Conservation (phyloP, 1,140 invertebrate genomes). For the Adoxophyes honmai region DNA sequence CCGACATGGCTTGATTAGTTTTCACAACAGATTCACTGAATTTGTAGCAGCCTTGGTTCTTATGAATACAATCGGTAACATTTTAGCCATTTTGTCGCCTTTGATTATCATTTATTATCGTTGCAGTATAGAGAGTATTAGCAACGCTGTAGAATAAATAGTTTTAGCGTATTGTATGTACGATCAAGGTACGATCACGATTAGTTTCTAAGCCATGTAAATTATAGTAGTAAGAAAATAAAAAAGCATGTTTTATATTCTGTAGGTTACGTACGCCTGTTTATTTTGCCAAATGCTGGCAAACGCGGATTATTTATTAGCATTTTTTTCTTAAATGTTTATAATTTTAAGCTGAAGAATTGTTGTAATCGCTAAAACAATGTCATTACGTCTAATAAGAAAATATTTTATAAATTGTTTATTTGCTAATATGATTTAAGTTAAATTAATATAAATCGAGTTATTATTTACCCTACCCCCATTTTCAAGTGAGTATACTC, state of each 20-base stretch:
- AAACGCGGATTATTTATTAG: conserved; percentile 74
- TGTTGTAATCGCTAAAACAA: conserved; percentile 61
- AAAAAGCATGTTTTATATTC: conserved; percentile 75
- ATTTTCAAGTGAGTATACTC: too few species aligned
- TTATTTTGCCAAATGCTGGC: conserved; percentile 56
- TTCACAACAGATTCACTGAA: background rate
- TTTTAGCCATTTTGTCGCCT: background rate
- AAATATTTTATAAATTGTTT: conserved; percentile 76
- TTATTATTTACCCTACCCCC: conserved; percentile 26
- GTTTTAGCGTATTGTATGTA: conserved; percentile 55
- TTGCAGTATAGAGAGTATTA: conserved; percentile 21
- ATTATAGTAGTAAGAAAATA: conserved; percentile 65
- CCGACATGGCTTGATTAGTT: background rate
- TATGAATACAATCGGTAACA: conserved; percentile 1
- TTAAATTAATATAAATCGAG: conserved; percentile 40
- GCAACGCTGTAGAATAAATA: conserved; percentile 55
- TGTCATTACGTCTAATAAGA: conserved; percentile 66
- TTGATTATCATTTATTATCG: background rate
- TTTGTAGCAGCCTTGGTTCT: background rate
- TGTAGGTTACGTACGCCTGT: conserved; percentile 67
- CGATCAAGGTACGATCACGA: conserved; percentile 62
- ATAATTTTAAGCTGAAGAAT: conserved; percentile 62
- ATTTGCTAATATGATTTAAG: conserved; percentile 76
- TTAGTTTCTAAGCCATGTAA: conserved; percentile 63
- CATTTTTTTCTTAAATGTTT: conserved; percentile 71